Percentiles rank a stretch among this genome's conserved stretches.
phyloP scores from a whole-genome alignment of 2,797 vertebrate genomes.

The Malacoraja senta region DNA sequence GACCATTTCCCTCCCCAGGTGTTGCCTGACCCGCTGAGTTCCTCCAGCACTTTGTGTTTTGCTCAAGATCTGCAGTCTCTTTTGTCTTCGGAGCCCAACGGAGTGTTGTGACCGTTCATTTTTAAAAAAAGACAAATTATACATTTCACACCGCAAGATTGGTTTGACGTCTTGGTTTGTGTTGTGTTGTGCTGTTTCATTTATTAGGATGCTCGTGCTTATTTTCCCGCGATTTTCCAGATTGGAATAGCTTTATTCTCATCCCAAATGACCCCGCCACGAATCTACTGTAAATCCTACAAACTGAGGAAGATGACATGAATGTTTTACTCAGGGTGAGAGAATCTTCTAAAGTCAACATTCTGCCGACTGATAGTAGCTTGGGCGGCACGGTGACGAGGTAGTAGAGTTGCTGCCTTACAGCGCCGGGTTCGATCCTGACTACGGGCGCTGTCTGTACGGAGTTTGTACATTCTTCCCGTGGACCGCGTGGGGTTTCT shows the following conservation, averaged over 20 bases:
- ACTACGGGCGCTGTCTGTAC: too few relatives aligned
- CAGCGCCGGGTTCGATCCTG: too few relatives aligned
- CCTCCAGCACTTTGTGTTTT: too few relatives aligned
- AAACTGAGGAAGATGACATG: neutral
- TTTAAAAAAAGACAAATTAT: neutral
- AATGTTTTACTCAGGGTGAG: neutral
- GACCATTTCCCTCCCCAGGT: too few relatives aligned
- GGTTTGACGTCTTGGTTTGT: neutral
- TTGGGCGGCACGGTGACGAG: too few relatives aligned
- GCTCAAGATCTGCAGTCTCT: too few relatives aligned
- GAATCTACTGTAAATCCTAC: neutral
- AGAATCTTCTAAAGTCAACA: neutral
- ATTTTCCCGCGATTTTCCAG: neutral
- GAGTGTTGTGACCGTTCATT: neutral
- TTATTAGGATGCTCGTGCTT: neutral
- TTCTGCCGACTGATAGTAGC: neutral
- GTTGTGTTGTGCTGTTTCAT: neutral
- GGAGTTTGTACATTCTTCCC: too few relatives aligned
- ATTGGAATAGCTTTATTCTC: neutral
- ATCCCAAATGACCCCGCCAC: neutral
- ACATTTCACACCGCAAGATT: neutral
- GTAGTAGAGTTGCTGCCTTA: too few relatives aligned
- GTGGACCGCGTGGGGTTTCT: too few relatives aligned
- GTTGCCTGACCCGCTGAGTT: too few relatives aligned
- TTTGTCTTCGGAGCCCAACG: neutral